Base-by-base conservation (phyloP, 2,113 vertebrate genomes). In the Dasyprocta punctata region DNA sequence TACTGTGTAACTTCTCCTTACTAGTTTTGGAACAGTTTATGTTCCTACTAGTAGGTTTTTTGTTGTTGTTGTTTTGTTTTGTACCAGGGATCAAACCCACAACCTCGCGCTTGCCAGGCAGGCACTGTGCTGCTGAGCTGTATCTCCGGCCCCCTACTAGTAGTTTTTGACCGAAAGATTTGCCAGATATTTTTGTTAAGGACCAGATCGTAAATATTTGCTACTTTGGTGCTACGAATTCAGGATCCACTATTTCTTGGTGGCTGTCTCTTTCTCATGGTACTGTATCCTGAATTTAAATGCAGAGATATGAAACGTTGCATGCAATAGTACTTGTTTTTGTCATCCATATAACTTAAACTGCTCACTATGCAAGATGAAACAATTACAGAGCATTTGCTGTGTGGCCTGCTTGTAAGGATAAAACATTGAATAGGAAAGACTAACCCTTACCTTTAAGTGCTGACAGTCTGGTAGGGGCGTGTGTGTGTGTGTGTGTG, bases 171-270 rank as follows among this genome's bases (percentile, higher is more conserved):
- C 44, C 73, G 3, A 17, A 58, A 19, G 26, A 14, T 6, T 67
- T 86, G 36, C 47, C 60, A 92, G 36, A 60, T 44, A 75, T 5
- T 86, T 92, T 56, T 89, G 26, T 84, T 90, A 77, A 81, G 30
- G 58, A 49, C 30, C 75, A 80, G 24, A 71, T 56, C 47, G 47
- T 92, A 92, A 82, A 83, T 94, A 92, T 69, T 95, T 97, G 83
- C n/a, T 33, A 38, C 16, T 89, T 95, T 97, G 54, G 54, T 56
- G 17, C 54, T 56, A 56, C 10, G 17, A 56, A 56, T 56, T 56
- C 17, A 56, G 54, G 17, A 56, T 56, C 19, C 16, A 56, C 3
- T 56, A 56, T 56, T 56, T 56, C 3, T 56, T 56, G 54, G 52
- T 54, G 13, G 54, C 54, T 54, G 17, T 54, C 14, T 56, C 54